A percentile compares a stretch with the other conserved stretches of the same genome.
Conservation (phyloP, 2,113 vertebrate species). For the Merops nubicus region DNA sequence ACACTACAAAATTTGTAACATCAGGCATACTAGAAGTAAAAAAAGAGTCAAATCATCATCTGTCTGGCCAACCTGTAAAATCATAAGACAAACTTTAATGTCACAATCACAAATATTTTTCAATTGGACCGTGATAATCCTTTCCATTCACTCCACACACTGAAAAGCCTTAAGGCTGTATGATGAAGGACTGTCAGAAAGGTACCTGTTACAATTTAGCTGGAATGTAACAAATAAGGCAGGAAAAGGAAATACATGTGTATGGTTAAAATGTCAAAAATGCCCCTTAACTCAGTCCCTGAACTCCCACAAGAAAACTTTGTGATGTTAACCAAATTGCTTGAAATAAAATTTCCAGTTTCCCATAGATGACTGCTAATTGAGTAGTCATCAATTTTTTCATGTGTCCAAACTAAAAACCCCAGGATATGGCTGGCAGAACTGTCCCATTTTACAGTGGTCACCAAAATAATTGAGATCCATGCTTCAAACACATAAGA, state of each 20-base stretch:
- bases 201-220: neutral
- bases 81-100: neutral
- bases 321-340: neutral
- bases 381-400: neutral
- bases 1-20: neutral
- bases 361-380: neutral
- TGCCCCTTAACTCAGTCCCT: neutral
- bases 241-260: neutral
- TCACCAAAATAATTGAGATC: neutral
- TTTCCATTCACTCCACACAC: neutral
- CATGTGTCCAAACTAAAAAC: neutral
- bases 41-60: neutral
- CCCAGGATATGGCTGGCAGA: neutral
- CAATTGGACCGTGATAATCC: neutral
- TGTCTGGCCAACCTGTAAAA: neutral
- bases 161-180: neutral
- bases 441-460: neutral
- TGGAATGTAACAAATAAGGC: neutral
- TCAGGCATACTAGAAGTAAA: neutral
- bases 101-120: neutral
- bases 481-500: neutral
- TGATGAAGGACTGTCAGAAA: neutral
- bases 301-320: neutral
- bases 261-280: neutral
- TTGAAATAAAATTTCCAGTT: neutral